Evolutionary conservation across 2,888 invertebrate genomes (phyloP), one percentile per base, ranked within the genome.

Genomic region (Scaptomyza polygonia): DNA sequence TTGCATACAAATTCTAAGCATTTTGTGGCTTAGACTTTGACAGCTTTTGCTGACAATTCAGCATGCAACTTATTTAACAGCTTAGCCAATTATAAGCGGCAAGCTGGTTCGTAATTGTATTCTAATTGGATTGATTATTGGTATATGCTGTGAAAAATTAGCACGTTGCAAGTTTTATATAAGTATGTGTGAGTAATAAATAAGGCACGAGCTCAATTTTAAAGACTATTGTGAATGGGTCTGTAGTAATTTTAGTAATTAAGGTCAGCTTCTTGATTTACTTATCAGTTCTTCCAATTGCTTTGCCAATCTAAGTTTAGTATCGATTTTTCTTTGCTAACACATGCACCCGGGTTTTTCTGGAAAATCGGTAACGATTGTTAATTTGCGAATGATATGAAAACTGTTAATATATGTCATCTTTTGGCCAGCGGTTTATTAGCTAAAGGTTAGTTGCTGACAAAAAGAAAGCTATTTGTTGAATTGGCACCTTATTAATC

Each of bases 401-500:
- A 5, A 45, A 11, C 4, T 7, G 45, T 12, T 29, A 1, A 6
- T 29, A 16, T 45, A 11, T 2, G 4, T 29, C 1, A 14, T 5
- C 16, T 32, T 7, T 16, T 7, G 11, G 14, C 11, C 11, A 27
- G 14, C 11, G 7, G 2, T n/a, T 14, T 36, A 0, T 7, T 14
- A 1, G 8, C 39, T 39, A 4, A 34, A 21, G 9, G 6, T 2
- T 30, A 21, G 29, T 39, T 12, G 8, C 9, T 30, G 1, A 36
- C 40, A 47, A 40, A 8, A 8, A 25, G 11, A 5, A 32, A 9
- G 21, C 14, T 1, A 21, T 30, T 12, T 51, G 62, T 65, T 63
- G 48, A 67, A 55, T 79, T 72, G 64, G 64, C 66, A 39, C 58
- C 32, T 25, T 63, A 78, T 81, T 67, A 53, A 66, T 54, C 53